Evolutionary conservation across 2,888 invertebrate genomes (phyloP), one percentile per base, ranked within the genome.

Genomic region (Parapristionchus giblindavisi): DNA sequence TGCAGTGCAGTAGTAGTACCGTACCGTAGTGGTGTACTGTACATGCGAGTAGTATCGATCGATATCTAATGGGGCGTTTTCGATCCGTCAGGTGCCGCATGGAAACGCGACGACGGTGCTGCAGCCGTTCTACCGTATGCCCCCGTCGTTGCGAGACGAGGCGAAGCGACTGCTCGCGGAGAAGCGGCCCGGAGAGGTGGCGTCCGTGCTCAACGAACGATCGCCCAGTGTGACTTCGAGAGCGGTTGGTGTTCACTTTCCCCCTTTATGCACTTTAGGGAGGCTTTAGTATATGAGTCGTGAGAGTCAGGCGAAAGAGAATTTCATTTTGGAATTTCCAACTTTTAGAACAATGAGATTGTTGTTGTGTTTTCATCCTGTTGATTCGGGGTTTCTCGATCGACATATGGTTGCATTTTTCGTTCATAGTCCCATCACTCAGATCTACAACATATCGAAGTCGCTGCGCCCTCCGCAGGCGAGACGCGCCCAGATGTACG

Each of bases 371-470:
- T n/a, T n/a, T n/a, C n/a, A n/a, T n/a, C n/a, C n/a, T n/a, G n/a
- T n/a, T n/a, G n/a, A n/a, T n/a, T n/a, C n/a, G n/a, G n/a, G n/a
- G n/a, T n/a, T n/a, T n/a, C n/a, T n/a, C n/a, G n/a, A n/a, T n/a
- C n/a, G n/a, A n/a, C n/a, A n/a, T 21, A 48, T 14, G 14, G 14
- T 14, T 21, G 14, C 48, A 11, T 21, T 48, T 14, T 48, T 48
- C 48, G 21, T 48, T 48, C 14, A 14, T 21, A 48, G 21, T 48
- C 24, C 24, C n/a, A n/a, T n/a, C n/a, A n/a, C n/a, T n/a, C 32
- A 73, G 73, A 73, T 73, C 48, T 73, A 73, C 73, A 73, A 73
- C 61, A 73, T 73, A n/a, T 60, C 73, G 4, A 73, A 73, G 51
- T 73, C 73, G 73, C 60, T 73, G 60, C 73, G 73, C 6, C 48